Base-by-base conservation (phyloP, 2,797 vertebrate genomes). In the Crax fasciolata region DNA sequence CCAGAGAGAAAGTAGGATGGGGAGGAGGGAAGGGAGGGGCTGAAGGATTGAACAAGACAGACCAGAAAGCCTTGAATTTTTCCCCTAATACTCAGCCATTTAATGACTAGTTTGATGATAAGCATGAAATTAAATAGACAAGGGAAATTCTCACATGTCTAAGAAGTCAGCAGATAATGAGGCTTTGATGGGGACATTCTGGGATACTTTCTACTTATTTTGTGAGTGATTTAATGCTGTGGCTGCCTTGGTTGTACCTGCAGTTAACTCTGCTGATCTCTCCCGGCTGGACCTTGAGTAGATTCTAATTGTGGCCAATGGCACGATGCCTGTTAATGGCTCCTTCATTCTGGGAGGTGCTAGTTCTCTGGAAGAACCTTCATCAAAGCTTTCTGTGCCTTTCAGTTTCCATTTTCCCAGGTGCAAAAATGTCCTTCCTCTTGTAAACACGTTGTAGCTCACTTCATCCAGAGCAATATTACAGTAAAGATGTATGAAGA, bases 111-210 rank as follows among this genome's bases (percentile, higher is more conserved):
- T 87, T 96, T 97, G 93, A 97, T 97, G 94, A 96, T 96, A 97
- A 97, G 94, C 94, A 95, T 97, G 95, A 97, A 96, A 97, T 97
- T 93, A 97, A 96, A 91, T 84, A 95, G 95, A 97, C 96, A 96
- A 96, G 96, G 87, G 91, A 91, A 95, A 94, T 95, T 95, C 93
- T 94, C 93, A 54, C 63, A 41, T 62, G 95, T 96, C 95, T 94
- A 74, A 96, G 87, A 94, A 93, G 59, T 91, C 79, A 92, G 90
- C 52, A 79, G 92, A 84, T 93, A 96, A 96, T 93, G 95, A 82
- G 87, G 58, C 72, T 96, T 88, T 90, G 77, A 90, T 87, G 88
- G 84, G 51, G 79, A 93, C 84, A 59, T 91, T 95, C 75, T 85
- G 83, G 84, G 86, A 58, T 84, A 76, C 67, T 94, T 96, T 91